Evolutionary conservation across 1,140 invertebrate species (phyloP), one percentile per base, ranked within the genome.

Genomic region (Cataglyphis hispanica): DNA sequence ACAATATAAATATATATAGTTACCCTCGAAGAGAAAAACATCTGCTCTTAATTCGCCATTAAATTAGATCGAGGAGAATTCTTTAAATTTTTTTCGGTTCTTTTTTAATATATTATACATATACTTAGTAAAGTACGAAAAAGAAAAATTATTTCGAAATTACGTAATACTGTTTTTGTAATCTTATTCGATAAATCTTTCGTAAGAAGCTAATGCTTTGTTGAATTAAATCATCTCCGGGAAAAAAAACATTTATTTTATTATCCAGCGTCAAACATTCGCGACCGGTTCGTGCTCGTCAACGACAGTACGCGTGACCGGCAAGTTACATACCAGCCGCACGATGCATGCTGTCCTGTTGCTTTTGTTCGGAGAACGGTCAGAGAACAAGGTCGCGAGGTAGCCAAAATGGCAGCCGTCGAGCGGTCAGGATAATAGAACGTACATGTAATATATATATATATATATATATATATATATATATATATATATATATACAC

Each of bases 301-400:
- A 46, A 34, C 46, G 43, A 53, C 46, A 43, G 31, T 19, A 34
- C 13, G n/a, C 64, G 22, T 46, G 43, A 7, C 37, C 64, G 25
- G 19, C 67, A 11, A 60, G 22, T 70, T 70, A 50, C 46, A 50
- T 50, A 70, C 16, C 67, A 25, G 46, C 4, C 60, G 77, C 27
- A 31, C 43, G 43, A 13, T 46, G 74, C 53, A 43, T 70, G 50
- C 37, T 56, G 60, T 58, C 81, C 83, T 84, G 92, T 92, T 74
- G 91, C 91, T 89, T 87, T 87, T 80, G 86, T 92, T 90, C 90
- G 87, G 89, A 91, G 90, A 92, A 92, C 87, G 90, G 90, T 85
- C 85, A 86, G 86, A 86, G 88, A 91, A 92, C 91, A 92, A 92
- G 91, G 91, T 92, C 91, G 25, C 67, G 27, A 91, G 64, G 13